phyloP scores from a whole-genome alignment of 53 echinoderm and acorn worm species.

The Temnopleurus reevesii region DNA sequence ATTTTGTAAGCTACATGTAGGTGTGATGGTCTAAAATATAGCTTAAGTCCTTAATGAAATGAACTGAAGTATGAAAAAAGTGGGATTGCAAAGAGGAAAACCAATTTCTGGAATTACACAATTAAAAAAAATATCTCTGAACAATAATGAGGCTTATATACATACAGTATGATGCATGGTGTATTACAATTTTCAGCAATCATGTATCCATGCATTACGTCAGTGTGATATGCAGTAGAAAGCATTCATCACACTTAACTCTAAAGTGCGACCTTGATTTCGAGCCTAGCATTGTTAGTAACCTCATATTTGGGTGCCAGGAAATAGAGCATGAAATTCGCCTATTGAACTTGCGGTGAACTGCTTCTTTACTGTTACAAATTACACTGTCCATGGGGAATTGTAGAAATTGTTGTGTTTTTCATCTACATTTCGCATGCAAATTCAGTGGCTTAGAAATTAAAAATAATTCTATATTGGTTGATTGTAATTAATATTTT shows the following conservation, averaged over 20 bases:
- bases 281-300: neutral
- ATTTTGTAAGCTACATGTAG: too few species aligned
- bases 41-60: too few species aligned
- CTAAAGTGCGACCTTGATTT: neutral
- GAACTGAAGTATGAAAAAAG: too few species aligned
- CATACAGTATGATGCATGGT: neutral
- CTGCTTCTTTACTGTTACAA: too few species aligned
- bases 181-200: neutral
- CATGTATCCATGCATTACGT: neutral
- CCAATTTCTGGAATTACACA: neutral
- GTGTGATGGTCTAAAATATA: too few species aligned
- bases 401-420: too few species aligned
- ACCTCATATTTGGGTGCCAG: slow-evolving; percentile 13
- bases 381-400: too few species aligned
- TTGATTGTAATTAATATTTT: too few species aligned
- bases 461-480: too few species aligned
- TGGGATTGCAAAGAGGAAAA: too few species aligned
- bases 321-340: slow-evolving; percentile 33
- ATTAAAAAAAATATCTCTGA: neutral
- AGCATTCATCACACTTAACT: neutral
- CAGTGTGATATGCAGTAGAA: neutral
- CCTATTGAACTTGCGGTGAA: neutral
- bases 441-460: too few species aligned
- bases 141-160: neutral
- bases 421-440: too few species aligned